Evolutionary conservation across 2,113 vertebrate genomes (phyloP).

Genomic region (Acrocephalus arundinaceus): DNA sequence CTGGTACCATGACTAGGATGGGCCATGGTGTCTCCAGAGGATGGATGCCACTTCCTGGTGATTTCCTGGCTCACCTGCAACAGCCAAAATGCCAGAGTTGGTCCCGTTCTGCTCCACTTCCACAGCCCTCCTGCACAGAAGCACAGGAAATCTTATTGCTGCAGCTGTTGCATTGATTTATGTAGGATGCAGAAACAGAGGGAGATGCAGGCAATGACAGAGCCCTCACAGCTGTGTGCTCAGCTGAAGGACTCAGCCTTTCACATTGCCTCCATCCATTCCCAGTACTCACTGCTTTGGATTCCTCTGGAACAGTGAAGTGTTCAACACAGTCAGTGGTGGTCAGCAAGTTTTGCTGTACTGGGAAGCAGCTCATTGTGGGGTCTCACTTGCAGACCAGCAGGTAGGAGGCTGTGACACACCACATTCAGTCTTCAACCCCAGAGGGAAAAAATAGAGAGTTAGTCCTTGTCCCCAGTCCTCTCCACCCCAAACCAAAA

Average conservation of each 20-base stretch:
- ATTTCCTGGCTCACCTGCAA: not conserved
- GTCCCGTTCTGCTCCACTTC: not conserved
- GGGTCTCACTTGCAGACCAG: conserved; percentile 85
- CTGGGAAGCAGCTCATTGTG: conserved; percentile 76
- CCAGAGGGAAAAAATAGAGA: conserved; percentile 32
- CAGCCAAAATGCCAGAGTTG: not conserved
- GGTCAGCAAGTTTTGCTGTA: conserved; percentile 73
- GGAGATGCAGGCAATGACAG: not conserved
- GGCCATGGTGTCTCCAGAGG: fast-evolving
- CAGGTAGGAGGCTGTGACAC: conserved; percentile 72
- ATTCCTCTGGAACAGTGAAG: conserved; percentile 77
- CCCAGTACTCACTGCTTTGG: conserved; percentile 76
- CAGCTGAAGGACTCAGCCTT: not conserved
- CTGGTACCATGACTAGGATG: not conserved
- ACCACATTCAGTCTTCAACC: conserved; percentile 83
- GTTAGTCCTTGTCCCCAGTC: not conserved
- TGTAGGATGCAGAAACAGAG: not conserved
- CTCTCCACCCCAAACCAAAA: not conserved
- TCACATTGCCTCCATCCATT: not conserved
- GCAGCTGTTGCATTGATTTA: not conserved
- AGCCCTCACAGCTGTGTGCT: not conserved
- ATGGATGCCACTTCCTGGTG: not conserved
- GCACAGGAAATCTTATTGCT: not conserved
- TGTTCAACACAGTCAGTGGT: conserved; percentile 63
- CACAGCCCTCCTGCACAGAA: not conserved